Evolutionary conservation across 1,140 invertebrate species (phyloP).

Genomic region (Listronotus oregonensis): DNA sequence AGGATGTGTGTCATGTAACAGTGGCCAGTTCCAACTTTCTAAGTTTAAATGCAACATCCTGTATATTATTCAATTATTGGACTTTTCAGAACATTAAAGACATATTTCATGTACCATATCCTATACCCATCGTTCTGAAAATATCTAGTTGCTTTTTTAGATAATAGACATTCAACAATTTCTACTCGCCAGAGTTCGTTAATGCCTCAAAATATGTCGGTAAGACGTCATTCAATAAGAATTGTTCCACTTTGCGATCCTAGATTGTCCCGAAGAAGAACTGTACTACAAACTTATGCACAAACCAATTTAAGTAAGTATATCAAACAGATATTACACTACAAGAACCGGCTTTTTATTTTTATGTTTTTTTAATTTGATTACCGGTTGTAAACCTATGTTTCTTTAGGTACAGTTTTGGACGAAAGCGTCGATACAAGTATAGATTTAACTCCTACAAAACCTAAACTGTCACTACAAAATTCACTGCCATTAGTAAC

Average conservation of each 20-base stretch:
- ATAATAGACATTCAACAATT: too few relatives aligned
- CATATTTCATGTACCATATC: too few relatives aligned
- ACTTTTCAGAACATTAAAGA: too few relatives aligned
- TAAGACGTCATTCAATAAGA: background rate
- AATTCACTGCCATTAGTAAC: constrained; percentile 32
- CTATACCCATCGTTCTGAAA: too few relatives aligned
- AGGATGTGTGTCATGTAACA: too few relatives aligned
- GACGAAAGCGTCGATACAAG: background rate
- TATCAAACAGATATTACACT: background rate
- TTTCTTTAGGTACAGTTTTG: constrained; percentile 3
- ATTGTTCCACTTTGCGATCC: background rate
- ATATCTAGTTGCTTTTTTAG: too few relatives aligned
- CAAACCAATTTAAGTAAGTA: constrained; percentile 9
- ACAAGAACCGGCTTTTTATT: too few relatives aligned
- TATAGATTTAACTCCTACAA: background rate
- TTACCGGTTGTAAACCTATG: background rate
- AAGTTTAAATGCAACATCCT: too few relatives aligned
- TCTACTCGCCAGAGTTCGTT: too few relatives aligned
- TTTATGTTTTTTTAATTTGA: too few relatives aligned
- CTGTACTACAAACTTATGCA: constrained; percentile 4
- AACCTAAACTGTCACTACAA: background rate
- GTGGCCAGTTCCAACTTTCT: too few relatives aligned
- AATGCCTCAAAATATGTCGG: background rate
- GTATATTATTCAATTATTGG: too few relatives aligned
- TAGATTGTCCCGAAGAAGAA: constrained; percentile 2